Evolutionary conservation across 2,797 vertebrate species (phyloP).

Genomic region (Amblyraja radiata): DNA sequence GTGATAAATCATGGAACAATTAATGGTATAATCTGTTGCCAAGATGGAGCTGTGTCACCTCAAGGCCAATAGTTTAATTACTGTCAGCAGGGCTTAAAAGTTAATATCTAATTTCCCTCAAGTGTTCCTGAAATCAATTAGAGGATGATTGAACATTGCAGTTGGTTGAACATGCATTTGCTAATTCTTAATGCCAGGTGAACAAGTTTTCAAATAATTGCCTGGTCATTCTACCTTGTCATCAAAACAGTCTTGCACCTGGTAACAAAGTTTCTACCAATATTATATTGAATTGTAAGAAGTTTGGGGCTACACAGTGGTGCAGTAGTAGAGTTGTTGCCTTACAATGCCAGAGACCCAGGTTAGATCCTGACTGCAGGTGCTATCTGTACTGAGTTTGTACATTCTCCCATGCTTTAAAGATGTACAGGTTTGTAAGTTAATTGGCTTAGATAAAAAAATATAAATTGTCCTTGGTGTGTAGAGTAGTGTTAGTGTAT

Average conservation of each 20-base stretch:
- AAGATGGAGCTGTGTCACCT: background rate
- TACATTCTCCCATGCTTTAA: too few species aligned
- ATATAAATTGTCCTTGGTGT: too few species aligned
- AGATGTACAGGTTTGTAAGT: too few species aligned
- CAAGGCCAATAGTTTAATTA: background rate
- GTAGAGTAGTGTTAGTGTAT: too few species aligned
- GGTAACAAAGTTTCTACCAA: background rate
- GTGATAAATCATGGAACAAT: background rate
- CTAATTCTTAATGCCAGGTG: background rate
- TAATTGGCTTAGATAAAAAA: too few species aligned
- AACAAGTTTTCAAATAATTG: background rate
- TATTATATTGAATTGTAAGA: too few species aligned
- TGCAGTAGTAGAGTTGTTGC: too few species aligned
- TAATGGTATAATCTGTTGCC: background rate
- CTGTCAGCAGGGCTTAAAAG: background rate
- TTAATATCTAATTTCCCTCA: too few species aligned
- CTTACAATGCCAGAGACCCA: too few species aligned
- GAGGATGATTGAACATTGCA: background rate
- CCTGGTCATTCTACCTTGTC: background rate
- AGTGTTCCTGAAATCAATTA: background rate
- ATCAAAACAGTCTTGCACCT: background rate
- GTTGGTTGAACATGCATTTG: background rate
- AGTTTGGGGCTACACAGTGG: too few species aligned
- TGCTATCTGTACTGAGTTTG: too few species aligned
- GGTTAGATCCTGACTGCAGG: too few species aligned